Conservation (phyloP, 2,888 invertebrate genomes). For the Leucania comma region DNA sequence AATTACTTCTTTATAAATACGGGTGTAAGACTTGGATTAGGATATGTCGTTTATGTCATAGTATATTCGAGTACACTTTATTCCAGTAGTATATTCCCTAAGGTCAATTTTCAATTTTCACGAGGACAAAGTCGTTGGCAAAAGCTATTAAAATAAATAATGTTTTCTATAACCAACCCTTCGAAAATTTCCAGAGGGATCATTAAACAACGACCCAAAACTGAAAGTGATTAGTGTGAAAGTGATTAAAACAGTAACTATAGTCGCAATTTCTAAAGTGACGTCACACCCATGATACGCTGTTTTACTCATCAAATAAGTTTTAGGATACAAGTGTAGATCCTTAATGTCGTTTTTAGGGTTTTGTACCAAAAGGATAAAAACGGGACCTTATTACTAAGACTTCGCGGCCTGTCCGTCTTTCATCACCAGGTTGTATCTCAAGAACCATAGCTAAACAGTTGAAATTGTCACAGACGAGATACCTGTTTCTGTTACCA, state of each 20-base stretch:
- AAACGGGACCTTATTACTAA: no score
- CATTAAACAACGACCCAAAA: slow-evolving; percentile 5
- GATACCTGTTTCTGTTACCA: no score
- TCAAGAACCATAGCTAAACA: no score
- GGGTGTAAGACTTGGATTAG: background rate
- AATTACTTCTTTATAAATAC: no score
- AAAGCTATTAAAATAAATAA: background rate
- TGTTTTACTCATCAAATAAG: background rate
- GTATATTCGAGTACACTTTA: background rate
- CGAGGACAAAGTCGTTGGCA: background rate
- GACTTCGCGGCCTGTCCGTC: no score
- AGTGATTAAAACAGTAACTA: slow-evolving; percentile 9
- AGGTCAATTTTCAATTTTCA: background rate
- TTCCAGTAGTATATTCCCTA: no score
- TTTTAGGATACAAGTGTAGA: background rate
- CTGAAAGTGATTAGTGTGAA: slow-evolving; percentile 22
- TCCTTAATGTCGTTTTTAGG: no score
- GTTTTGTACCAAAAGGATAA: no score
- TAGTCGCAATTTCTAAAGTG: slow-evolving; percentile 11
- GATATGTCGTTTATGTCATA: background rate
- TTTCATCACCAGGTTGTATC: no score
- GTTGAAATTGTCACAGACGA: no score
- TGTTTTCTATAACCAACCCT: background rate
- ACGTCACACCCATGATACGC: background rate
- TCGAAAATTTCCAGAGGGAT: slow-evolving; percentile 1